Evolutionary conservation across 2,113 vertebrate species (phyloP), one percentile per base, ranked within the genome.

Genomic region (Ahaetulla prasina): DNA sequence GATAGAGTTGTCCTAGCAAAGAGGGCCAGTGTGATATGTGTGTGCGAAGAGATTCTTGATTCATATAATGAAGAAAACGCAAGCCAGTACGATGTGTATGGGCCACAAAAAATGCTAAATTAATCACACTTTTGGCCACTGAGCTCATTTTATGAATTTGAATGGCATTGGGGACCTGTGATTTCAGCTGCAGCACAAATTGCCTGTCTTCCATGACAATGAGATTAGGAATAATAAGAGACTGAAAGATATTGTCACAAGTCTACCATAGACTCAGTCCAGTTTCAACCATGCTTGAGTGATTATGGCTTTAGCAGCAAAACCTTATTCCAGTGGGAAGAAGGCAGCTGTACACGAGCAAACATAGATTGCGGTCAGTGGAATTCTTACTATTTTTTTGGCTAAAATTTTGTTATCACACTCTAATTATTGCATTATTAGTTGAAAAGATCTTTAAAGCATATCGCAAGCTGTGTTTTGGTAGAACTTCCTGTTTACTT

Each of bases 271-370:
- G 18, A 60, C 91, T 74, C 50, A 88, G 53, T 89, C 88, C 80
- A 94, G 89, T 57, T 60, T 95, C 93, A 94, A 94, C 94, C 50
- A 92, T 57, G 54, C 55, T n/a, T 84, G 95, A 93, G 92, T 93
- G 95, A 89, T 92, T 90, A 95, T 95, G 94, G 88, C 85, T 50
- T 91, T 55, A 63, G 30, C 93, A 85, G 90, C 39, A 96, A 88
- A 88, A 95, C 91, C 63, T 55, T 93, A 39, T 92, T 94, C 74
- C 22, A 91, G 91, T 93, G 52, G 93, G 96, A 52, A 92, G 63
- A 39, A 95, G 91, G 80, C 95, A 94, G 92, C 93, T 92, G 87
- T 89, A 93, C 50, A 90, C 89, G 90, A 90, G 0, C 45, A 87
- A 91, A 52, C 54, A 91, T 23, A 52, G 25, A 85, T 0, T 18